Percentiles rank a stretch among this genome's conserved stretches.
phyloP scores from a whole-genome alignment of 2,113 vertebrate genomes.

The Hyla sarda region DNA sequence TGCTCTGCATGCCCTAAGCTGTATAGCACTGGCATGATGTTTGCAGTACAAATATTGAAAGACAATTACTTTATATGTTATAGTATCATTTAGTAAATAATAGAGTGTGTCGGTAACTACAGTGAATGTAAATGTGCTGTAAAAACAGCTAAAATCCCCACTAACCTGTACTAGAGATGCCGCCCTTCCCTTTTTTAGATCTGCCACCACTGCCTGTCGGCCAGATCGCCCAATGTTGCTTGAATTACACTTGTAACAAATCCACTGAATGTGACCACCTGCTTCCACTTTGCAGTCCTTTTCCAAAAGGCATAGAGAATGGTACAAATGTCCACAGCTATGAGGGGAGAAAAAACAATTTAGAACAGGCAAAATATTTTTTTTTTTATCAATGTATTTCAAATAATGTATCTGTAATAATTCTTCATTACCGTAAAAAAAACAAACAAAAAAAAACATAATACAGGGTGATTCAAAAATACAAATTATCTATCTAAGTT shows the following conservation, averaged over 20 bases:
- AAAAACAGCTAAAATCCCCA: not conserved
- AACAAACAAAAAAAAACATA: too few relatives aligned
- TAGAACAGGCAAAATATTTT: not conserved
- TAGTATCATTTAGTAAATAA: not conserved
- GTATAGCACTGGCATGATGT: too few relatives aligned
- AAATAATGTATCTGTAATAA: too few relatives aligned
- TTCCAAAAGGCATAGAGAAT: conserved; percentile 89
- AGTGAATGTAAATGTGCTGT: too few relatives aligned
- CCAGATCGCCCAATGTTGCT: conserved; percentile 73
- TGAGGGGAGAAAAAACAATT: conserved; percentile 60
- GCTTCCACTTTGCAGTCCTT: conserved; percentile 77
- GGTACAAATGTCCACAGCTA: conserved; percentile 96
- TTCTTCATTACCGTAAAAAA: too few relatives aligned
- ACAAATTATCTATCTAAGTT: too few relatives aligned
- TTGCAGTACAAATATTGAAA: too few relatives aligned
- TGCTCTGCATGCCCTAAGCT: too few relatives aligned
- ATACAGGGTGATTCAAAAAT: too few relatives aligned
- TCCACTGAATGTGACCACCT: conserved; percentile 81
- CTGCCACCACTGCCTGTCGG: conserved; percentile 70
- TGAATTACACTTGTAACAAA: conserved; percentile 91
- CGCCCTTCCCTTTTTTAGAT: conserved; percentile 70
- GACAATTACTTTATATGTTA: not conserved
- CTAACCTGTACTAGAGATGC: conserved; percentile 84
- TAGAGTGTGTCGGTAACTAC: too few relatives aligned
- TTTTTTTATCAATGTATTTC: too few relatives aligned